Percentiles rank a stretch among this genome's conserved stretches.
phyloP scores from a whole-genome alignment of 2,113 vertebrate genomes.

The Athene cunicularia region DNA sequence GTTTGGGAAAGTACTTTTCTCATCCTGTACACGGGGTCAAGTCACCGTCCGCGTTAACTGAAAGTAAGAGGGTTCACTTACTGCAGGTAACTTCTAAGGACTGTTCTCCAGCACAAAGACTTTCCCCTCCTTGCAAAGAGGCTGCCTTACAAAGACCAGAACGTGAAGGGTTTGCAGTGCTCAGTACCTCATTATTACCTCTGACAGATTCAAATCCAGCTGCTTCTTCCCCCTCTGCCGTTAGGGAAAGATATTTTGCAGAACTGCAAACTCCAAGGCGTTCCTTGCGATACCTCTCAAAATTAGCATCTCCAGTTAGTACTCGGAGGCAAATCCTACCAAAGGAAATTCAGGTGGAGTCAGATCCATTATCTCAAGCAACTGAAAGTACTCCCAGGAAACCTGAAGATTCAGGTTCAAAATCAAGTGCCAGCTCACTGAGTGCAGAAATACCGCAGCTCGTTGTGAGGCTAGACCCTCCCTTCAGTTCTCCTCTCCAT shows the following conservation, averaged over 20 bases:
- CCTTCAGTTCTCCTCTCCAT: not conserved
- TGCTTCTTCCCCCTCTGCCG: not conserved
- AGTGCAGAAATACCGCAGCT: not conserved
- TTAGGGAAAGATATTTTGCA: not conserved
- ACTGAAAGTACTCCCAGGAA: not conserved
- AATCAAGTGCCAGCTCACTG: not conserved
- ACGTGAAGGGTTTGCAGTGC: not conserved
- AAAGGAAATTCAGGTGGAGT: not conserved
- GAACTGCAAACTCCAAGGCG: not conserved
- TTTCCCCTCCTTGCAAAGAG: constrained; percentile 67
- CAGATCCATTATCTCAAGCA: not conserved
- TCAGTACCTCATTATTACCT: constrained; percentile 40
- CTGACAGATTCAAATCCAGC: not conserved
- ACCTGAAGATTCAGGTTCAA: not conserved
- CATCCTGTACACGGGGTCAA: constrained; percentile 9
- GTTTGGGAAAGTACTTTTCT: constrained; percentile 40
- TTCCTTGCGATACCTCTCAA: constrained; percentile 7
- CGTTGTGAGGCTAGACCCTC: not conserved
- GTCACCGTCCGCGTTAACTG: constrained; percentile 59
- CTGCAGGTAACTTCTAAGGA: constrained; percentile 53
- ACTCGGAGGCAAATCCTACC: not conserved
- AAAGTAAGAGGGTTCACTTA: not conserved
- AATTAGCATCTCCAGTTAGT: not conserved
- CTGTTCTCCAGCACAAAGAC: constrained; percentile 48
- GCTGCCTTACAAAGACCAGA: constrained; percentile 22